Base-by-base conservation (phyloP, 2,888 invertebrate genomes). In the Corbicula japonica region DNA sequence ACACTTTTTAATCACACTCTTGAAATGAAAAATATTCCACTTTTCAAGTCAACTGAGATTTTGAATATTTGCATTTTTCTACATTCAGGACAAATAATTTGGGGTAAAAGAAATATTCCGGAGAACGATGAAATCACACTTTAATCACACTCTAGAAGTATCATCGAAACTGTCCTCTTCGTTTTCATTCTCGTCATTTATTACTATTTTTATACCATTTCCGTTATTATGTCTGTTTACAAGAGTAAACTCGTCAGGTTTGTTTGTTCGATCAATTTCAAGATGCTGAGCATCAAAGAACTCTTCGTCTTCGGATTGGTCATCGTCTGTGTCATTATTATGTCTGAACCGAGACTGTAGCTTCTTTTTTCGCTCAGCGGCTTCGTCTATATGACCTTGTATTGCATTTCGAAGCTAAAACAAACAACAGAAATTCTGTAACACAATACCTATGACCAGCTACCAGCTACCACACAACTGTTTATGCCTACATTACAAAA, bases 381-480 rank as follows among this genome's bases (percentile, higher is more conserved):
- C 87, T 0, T 83, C 87, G 68, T 91, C 91, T n/a, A 91, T 85
- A 48, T 89, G 87, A 18, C 91, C 91, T 72, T 91, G 91, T 41
- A 91, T 88, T 0, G 91, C 90, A 65, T 85, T 72, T 15, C 91
- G 81, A 23, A 91, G 70, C 91, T 91, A 75, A 46, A 85, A 69
- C 1, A 48, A 41, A 70, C 23, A 32, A 21, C n/a, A 54, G 34
- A 10, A 23, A 12, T n/a, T 38, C 1, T 50, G 8, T n/a, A n/a
- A n/a, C n/a, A n/a, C n/a, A n/a, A n/a, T n/a, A n/a, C n/a, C n/a
- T n/a, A n/a, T n/a, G n/a, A n/a, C n/a, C n/a, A n/a, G n/a, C n/a
- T n/a, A n/a, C n/a, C n/a, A n/a, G n/a, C n/a, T n/a, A n/a, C n/a
- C n/a, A n/a, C n/a, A n/a, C n/a, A n/a, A n/a, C n/a, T n/a, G n/a